These are phyloP conservation scores for Myrmecobius fasciatus DNA, from an alignment of 2,113 vertebrate genomes.

Conservation along the genomic window DNA sequence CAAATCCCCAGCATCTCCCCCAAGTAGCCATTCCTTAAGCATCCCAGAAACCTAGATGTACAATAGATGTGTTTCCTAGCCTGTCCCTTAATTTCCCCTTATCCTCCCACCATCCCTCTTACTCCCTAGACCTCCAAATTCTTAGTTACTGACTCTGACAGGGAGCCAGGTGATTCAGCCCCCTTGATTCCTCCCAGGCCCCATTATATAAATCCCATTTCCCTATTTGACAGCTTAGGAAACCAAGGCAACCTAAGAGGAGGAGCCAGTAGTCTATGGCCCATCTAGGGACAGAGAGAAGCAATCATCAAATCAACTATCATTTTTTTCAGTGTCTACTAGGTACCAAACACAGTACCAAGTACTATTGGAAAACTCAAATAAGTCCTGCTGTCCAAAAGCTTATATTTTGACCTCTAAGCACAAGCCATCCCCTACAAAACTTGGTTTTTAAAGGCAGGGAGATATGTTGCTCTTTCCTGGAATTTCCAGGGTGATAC, in stretches of 20 bases:
- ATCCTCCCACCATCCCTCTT: neutral
- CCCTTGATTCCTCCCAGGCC: neutral
- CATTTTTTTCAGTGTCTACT: neutral
- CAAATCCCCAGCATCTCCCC: neutral
- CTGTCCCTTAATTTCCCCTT: neutral
- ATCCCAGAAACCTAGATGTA: neutral
- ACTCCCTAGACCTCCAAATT: neutral
- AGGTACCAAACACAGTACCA: neutral
- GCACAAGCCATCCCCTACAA: neutral
- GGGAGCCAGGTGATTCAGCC: neutral
- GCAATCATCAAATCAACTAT: neutral
- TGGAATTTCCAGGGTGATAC: neutral
- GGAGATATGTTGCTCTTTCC: neutral
- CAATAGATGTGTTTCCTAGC: neutral
- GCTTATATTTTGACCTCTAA: neutral
- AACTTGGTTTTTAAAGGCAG: neutral
- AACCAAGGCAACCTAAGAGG: neutral
- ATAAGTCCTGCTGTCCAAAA: neutral
- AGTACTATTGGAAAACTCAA: neutral
- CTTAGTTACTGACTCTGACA: neutral
- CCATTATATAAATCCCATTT: neutral
- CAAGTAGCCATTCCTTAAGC: neutral
- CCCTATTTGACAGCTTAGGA: neutral
- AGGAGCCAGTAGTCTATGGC: neutral
- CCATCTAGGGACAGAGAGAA: neutral